Evolutionary conservation across 2,797 vertebrate genomes (phyloP).

Genomic region (Leucoraja ocellata): DNA sequence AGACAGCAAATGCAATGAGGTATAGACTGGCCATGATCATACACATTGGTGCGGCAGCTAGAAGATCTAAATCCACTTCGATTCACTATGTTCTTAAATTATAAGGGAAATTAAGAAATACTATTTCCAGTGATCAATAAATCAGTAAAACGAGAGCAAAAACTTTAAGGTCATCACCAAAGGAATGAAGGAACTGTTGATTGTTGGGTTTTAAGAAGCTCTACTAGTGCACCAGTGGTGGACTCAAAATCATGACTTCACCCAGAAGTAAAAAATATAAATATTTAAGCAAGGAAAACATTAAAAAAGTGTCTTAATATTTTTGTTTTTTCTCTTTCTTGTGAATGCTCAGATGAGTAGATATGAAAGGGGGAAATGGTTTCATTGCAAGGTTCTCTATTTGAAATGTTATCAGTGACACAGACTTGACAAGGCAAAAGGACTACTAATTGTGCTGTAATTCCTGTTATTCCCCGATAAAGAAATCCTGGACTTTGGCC

Average conservation of each 20-base stretch:
- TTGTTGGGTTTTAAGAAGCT: not conserved
- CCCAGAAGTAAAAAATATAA: not conserved
- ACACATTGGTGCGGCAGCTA: too few species aligned
- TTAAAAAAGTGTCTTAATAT: not conserved
- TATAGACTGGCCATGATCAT: too few species aligned
- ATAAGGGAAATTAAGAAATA: not conserved
- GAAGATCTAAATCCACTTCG: too few species aligned
- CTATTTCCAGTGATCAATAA: not conserved
- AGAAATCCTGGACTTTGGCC: constrained; percentile 13
- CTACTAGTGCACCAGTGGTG: not conserved
- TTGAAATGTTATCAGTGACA: not conserved
- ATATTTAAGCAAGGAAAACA: not conserved
- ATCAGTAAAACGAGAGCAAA: not conserved
- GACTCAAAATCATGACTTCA: not conserved
- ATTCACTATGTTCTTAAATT: too few species aligned
- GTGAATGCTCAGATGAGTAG: not conserved
- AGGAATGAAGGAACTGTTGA: not conserved
- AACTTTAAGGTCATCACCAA: not conserved
- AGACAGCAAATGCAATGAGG: too few species aligned
- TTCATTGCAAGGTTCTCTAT: not conserved
- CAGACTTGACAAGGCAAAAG: not conserved
- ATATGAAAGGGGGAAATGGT: not conserved
- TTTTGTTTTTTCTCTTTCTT: too few species aligned
- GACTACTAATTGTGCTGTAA: not conserved
- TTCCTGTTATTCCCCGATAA: not conserved